Percentiles rank a stretch among this genome's conserved stretches.
These are phyloP conservation scores for Hydroisotoma schaefferi DNA, from an alignment of 2,888 invertebrate species.

Conservation along the genomic window DNA sequence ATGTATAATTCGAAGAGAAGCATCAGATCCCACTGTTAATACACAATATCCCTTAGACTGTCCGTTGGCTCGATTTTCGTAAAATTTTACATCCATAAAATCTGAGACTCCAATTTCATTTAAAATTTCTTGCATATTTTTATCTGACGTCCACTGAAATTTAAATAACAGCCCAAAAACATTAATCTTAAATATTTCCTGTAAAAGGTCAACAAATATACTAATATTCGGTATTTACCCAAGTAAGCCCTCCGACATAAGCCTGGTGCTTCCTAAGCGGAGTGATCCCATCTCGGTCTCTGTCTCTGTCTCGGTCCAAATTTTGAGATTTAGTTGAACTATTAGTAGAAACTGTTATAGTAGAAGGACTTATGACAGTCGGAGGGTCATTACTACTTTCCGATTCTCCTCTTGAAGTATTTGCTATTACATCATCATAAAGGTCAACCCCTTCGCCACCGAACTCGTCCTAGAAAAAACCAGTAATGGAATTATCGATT, in stretches of 20 bases:
- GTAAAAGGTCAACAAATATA: neutral
- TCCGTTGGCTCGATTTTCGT: constrained; percentile 97
- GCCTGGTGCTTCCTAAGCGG: constrained; percentile 79
- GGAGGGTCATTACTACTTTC: constrained; percentile 48
- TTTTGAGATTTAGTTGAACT: constrained; percentile 28
- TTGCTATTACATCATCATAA: constrained; percentile 91
- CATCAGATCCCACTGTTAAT: constrained; percentile 87
- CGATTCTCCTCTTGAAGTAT: constrained; percentile 57
- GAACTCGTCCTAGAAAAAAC: constrained; percentile 70
- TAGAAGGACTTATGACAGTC: constrained; percentile 16
- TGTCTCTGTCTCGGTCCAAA: constrained; percentile 16
- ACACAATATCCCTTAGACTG: constrained; percentile 98
- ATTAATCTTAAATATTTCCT: too few species aligned
- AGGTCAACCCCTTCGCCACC: constrained; percentile 85
- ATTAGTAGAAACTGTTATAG: constrained; percentile 18
- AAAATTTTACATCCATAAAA: constrained; percentile 97
- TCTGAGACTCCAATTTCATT: constrained; percentile 83
- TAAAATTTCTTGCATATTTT: constrained; percentile 89
- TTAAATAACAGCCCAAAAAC: too few species aligned
- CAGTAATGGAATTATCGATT: too few species aligned
- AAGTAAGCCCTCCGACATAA: constrained; percentile 97
- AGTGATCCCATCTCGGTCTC: constrained; percentile 55
- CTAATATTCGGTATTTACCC: constrained; percentile 64
- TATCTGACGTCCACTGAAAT: constrained; percentile 94
- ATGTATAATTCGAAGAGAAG: constrained; percentile 81